Percentiles rank a stretch among this genome's conserved stretches.
phyloP scores from a whole-genome alignment of 2,888 invertebrate species.

The Pycnomerus fuliginosus region DNA sequence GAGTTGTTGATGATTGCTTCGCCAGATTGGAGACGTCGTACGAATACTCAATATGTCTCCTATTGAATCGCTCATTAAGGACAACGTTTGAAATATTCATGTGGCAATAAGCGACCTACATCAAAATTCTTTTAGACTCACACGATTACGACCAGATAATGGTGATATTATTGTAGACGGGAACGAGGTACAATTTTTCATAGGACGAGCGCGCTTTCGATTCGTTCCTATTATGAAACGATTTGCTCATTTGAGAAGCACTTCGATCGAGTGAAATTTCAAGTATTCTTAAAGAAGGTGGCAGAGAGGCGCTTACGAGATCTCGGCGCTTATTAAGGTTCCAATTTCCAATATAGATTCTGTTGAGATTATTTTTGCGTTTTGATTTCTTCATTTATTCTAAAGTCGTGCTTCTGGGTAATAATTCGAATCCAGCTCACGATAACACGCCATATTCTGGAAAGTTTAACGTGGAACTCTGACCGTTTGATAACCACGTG shows the following conservation, averaged over 20 bases:
- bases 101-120: slow-evolving; percentile 24
- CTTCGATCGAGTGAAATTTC: slow-evolving; percentile 3
- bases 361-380: slow-evolving; percentile 11
- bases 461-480: slow-evolving; percentile 15
- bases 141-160: slow-evolving; percentile 9
- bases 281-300: neutral
- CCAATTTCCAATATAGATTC: neutral
- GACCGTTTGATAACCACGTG: slow-evolving; percentile 19
- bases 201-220: slow-evolving; percentile 9
- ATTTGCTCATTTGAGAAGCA: slow-evolving; percentile 6
- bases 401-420: slow-evolving; percentile 13
- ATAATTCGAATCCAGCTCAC: slow-evolving; percentile 21
- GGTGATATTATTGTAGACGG: slow-evolving; percentile 9
- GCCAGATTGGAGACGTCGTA: slow-evolving; percentile 30
- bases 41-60: slow-evolving; percentile 29
- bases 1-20: slow-evolving; percentile 24
- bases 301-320: neutral
- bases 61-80: slow-evolving; percentile 42
- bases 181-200: slow-evolving; percentile 18
- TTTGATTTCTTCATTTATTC: slow-evolving; percentile 19
- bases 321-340: neutral
- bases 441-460: slow-evolving; percentile 12
- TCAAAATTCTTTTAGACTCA: slow-evolving; percentile 15
- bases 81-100: slow-evolving; percentile 37
- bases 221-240: slow-evolving; percentile 8